Evolutionary conservation across 2,797 vertebrate genomes (phyloP).

Genomic region (Garrulus glandarius): DNA sequence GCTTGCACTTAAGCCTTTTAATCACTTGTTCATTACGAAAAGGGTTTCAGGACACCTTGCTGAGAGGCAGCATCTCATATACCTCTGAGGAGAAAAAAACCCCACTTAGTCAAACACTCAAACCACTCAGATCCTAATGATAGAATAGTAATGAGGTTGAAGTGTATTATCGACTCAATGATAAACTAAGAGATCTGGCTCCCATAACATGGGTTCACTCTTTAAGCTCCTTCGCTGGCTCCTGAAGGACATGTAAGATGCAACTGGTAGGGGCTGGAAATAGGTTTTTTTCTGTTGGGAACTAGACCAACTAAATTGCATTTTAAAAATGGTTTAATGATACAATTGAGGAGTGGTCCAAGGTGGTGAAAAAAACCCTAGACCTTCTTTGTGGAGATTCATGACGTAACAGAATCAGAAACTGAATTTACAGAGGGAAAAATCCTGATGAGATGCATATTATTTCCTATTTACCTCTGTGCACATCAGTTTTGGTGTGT

Average conservation of each 20-base stretch:
- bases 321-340: not conserved
- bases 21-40: constrained; percentile 70
- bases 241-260: not conserved
- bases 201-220: not conserved
- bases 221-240: not conserved
- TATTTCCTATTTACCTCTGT: not conserved
- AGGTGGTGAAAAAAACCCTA: not conserved
- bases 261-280: not conserved
- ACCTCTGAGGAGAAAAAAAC: constrained; percentile 37
- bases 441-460: not conserved
- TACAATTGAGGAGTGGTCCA: not conserved
- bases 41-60: constrained; percentile 63
- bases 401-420: not conserved
- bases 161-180: constrained; percentile 57
- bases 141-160: constrained; percentile 64
- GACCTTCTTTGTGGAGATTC: not conserved
- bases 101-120: constrained; percentile 56
- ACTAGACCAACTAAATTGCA: not conserved
- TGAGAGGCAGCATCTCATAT: constrained; percentile 54
- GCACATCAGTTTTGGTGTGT: not conserved
- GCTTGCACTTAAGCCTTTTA: constrained; percentile 60
- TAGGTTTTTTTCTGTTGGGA: not conserved
- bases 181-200: constrained; percentile 43
- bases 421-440: not conserved
- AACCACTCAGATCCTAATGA: constrained; percentile 58